A percentile compares a stretch with the other conserved stretches of the same genome.
These are phyloP conservation scores for Drosophila repleta DNA, from an alignment of 1,140 invertebrate genomes.

Conservation along the genomic window DNA sequence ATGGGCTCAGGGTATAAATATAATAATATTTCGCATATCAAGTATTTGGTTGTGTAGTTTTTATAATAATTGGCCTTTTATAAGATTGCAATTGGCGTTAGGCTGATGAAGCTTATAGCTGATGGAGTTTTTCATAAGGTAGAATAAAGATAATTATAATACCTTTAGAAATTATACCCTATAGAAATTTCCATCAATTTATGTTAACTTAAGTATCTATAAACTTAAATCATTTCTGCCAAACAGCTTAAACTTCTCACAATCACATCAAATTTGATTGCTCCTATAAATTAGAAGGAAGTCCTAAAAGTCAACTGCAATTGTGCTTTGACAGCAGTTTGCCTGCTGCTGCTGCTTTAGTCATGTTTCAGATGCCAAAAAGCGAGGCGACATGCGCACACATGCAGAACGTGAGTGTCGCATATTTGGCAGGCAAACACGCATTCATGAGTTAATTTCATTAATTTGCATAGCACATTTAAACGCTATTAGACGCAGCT, in stretches of 20 bases:
- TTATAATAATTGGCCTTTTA: too few relatives aligned
- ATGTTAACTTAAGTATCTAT: neutral
- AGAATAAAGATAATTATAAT: too few relatives aligned
- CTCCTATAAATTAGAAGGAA: slow-evolving; percentile 24
- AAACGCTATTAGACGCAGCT: slow-evolving; percentile 16
- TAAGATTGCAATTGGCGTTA: too few relatives aligned
- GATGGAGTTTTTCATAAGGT: too few relatives aligned
- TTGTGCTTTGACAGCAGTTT: slow-evolving; percentile 40
- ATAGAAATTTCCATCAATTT: too few relatives aligned
- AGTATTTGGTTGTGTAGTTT: too few relatives aligned
- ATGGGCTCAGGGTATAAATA: too few relatives aligned
- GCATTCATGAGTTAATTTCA: slow-evolving; percentile 62
- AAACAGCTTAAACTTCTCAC: slow-evolving; percentile 43
- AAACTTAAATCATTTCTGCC: slow-evolving; percentile 19
- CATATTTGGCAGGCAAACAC: slow-evolving; percentile 30
- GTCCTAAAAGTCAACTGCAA: slow-evolving; percentile 18
- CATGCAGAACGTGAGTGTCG: slow-evolving; percentile 2
- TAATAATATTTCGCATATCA: too few relatives aligned
- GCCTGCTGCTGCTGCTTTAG: slow-evolving; percentile 12
- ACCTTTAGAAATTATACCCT: too few relatives aligned
- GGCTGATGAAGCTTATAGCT: too few relatives aligned
- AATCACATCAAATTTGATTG: slow-evolving; percentile 14
- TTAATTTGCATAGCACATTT: slow-evolving; percentile 50
- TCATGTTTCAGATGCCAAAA: neutral
- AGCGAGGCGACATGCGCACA: slow-evolving; percentile 3